Evolutionary conservation across 2,888 invertebrate species (phyloP).

Genomic region (Ophion costatus): DNA sequence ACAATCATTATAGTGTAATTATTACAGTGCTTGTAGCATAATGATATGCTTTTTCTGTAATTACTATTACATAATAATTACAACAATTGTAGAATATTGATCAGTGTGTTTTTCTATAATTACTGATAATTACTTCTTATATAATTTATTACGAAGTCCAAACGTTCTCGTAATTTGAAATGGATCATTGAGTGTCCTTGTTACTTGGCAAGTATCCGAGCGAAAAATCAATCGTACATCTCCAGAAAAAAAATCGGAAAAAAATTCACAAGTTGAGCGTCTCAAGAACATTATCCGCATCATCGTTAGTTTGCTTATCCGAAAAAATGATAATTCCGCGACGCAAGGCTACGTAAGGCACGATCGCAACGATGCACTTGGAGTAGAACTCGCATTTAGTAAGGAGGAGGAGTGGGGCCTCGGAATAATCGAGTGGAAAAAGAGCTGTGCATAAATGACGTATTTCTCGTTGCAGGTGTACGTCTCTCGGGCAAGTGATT

Average conservation of each 20-base stretch:
- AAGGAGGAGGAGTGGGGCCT: neutral
- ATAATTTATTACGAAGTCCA: neutral
- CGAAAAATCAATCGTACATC: neutral
- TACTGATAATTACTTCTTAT: neutral
- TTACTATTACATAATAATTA: no score
- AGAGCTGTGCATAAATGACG: neutral
- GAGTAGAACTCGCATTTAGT: neutral
- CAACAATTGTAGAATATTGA: no score
- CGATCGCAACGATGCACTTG: neutral
- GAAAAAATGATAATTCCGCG: neutral
- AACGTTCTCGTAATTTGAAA: neutral
- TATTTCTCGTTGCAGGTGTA: constrained; percentile 60
- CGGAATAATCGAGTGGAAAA: neutral
- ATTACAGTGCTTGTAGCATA: no score
- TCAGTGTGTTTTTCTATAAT: neutral
- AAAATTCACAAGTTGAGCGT: neutral
- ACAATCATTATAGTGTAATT: no score
- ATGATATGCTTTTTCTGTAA: no score
- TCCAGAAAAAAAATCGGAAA: neutral
- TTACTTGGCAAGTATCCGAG: neutral
- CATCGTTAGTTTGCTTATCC: neutral
- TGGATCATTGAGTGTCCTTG: neutral
- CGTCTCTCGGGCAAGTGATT: constrained; percentile 55
- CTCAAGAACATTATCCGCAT: no score
- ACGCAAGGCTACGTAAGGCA: neutral